Base-by-base conservation (phyloP, 2,113 vertebrate genomes). In the Solea senegalensis region DNA sequence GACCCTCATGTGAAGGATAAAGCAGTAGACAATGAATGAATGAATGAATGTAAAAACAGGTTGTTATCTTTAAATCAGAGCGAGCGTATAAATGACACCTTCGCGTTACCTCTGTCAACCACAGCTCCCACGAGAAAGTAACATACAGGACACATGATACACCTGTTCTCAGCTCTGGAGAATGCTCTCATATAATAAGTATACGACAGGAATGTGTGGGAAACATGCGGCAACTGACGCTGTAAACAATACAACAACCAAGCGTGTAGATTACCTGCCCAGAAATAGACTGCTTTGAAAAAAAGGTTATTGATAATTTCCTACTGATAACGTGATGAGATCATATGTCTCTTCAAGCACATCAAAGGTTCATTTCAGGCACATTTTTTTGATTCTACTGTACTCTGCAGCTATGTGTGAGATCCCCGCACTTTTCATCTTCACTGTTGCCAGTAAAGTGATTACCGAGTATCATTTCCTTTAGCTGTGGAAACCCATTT, bases 381-480 rank as follows among this genome's bases (percentile, higher is more conserved):
- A 52, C 6, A 3, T 57, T 21, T 21, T 21, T 21, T 21, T 1
- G 21, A 4, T 52, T 66, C 1, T 52, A 2, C 15, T 63, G n/a
- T 50, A 5, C 34, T 72, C 51, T 34, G 27, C 26, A 3, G 45
- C 66, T 52, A 9, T 8, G 77, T 79, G 77, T 83, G 76, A 77
- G 60, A 77, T 73, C 73, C 51, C 41, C 2, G 46, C 63, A 61
- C 80, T 75, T 84, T 85, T 85, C 72, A 69, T 54, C 70, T 15
- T 21, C 67, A 49, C 78, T 78, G 85, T 81, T 84, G 54, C 80
- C 87, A 85, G 76, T 86, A 53, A 86, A 79, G 85, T 90, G 84
- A 91, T 91, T 86, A 86, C 74, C 49, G 73, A 90, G 94, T 91
- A 94, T 96, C 93, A 95, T 95, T 96, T 96, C 95, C 96, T 96